Base-by-base conservation (phyloP, 2,888 invertebrate species). In the Amphipyra berbera region DNA sequence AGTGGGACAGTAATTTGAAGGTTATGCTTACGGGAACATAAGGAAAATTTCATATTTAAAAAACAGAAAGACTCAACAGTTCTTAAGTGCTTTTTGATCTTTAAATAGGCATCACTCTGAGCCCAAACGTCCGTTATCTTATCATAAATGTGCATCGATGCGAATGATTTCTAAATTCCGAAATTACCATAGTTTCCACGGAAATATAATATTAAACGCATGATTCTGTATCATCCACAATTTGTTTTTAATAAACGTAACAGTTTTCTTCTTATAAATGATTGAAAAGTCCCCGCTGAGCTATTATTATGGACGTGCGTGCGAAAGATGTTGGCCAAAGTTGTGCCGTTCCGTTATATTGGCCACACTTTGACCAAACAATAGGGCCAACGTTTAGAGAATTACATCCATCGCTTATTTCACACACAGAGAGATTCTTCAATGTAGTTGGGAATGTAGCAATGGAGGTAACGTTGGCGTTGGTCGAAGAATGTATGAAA, bases 201-300 rank as follows among this genome's bases (percentile, higher is more conserved):
- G 47, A 78, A 67, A 59, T 76, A 41, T 55, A 57, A 71, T 68
- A 68, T 59, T 57, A 44, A 45, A 59, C 69, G 76, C 77, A 73
- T 67, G 76, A 78, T 42, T 67, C 27, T 42, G 42, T 42, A 67
- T 68, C 42, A 62, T 49, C 35, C 37, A 9, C 57, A 68, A 79
- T 76, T 78, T 40, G 56, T 55, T 73, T 64, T 61, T 41, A 63
- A 54, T 58, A 73, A 73, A 72, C 27, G 46, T 56, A 42, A 53
- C 57, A 69, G 58, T 61, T 79, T 81, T 72, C 70, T 50, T 68
- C 65, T 33, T 14, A 9, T 59, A 69, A 72, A 61, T 69, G 65
- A 75, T 82, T 80, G 68, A 83, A 85, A 82, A 79, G 76, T 83
- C 75, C 89, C 84, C 81, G 90, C 88, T 90, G 89, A 44, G 90